Evolutionary conservation across 1,140 invertebrate species (phyloP).

Genomic region (Myzus persicae): DNA sequence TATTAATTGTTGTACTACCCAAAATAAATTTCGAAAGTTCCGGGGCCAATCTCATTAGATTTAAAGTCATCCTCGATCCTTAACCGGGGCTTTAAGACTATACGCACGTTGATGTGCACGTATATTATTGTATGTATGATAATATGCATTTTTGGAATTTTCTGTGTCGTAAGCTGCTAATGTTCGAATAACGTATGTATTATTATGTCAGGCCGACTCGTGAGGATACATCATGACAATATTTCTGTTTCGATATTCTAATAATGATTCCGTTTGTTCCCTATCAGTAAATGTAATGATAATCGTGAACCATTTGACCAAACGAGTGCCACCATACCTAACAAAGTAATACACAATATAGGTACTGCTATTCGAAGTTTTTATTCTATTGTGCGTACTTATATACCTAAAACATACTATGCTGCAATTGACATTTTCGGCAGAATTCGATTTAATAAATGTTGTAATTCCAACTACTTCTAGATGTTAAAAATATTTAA

Average conservation of each 20-base stretch:
- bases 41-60: neutral
- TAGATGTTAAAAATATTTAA: slow-evolving; percentile 27
- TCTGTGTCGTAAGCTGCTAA: neutral
- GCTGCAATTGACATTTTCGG: neutral
- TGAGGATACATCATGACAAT: neutral
- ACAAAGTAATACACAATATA: neutral
- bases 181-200: neutral
- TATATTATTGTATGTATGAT: neutral
- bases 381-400: neutral
- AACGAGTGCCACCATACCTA: neutral
- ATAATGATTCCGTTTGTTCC: neutral
- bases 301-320: slow-evolving; percentile 5
- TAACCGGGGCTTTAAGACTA: neutral
- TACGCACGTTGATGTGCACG: neutral
- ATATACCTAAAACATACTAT: neutral
- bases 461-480: slow-evolving; percentile 25
- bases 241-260: neutral
- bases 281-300: neutral
- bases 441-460: neutral
- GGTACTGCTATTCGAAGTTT: neutral
- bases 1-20: neutral
- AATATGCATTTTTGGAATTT: neutral
- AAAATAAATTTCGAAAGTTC: neutral
- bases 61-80: neutral
- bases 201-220: neutral